Base-by-base conservation (phyloP, 2,113 vertebrate species). In the Apodemus speciosus region DNA sequence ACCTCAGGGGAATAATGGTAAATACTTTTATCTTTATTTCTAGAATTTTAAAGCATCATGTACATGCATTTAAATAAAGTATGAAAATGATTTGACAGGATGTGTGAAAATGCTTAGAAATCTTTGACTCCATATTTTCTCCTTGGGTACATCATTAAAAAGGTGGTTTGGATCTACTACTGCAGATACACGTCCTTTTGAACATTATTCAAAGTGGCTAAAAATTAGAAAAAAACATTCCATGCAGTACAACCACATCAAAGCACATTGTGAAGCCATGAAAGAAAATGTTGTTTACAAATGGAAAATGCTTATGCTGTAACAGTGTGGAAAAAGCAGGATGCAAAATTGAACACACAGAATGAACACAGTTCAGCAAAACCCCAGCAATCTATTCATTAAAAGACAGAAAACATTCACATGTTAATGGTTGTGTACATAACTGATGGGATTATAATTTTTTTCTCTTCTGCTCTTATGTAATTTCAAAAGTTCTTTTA, bases 281-380 rank as follows among this genome's bases (percentile, higher is more conserved):
- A 95, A 90, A 83, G 53, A 93, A 92, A 90, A 92, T 71, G 66
- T 43, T 85, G 27, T 88, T 95, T 79, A 88, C 62, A 87, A 92
- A 66, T 86, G 30, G 77, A 87, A 92, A 95, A 84, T 79, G 56
- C 72, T 94, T 88, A 77, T 83, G 62, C 77, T 76, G 35, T 83
- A 73, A 73, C 35, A 68, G 16, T 73, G 56, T 88, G 79, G 95
- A 68, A 72, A 93, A 95, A 73, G 32, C 40, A n/a, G 56, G 40
- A n/a, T 43, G 43, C 10, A 51, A 85, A 92, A 95, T 25, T 83
- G 66, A 76, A 66, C 64, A 68, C 60, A 60, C 4, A 94, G 40
- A 87, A 90, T 75, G 77, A 92, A 6, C 43, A 27, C 32, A 75
- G 73, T 85, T 92, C 62, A 73, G 83, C 81, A 89, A 71, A 85